Evolutionary conservation across 1,140 invertebrate species (phyloP).

Genomic region (Drosophila simulans): DNA sequence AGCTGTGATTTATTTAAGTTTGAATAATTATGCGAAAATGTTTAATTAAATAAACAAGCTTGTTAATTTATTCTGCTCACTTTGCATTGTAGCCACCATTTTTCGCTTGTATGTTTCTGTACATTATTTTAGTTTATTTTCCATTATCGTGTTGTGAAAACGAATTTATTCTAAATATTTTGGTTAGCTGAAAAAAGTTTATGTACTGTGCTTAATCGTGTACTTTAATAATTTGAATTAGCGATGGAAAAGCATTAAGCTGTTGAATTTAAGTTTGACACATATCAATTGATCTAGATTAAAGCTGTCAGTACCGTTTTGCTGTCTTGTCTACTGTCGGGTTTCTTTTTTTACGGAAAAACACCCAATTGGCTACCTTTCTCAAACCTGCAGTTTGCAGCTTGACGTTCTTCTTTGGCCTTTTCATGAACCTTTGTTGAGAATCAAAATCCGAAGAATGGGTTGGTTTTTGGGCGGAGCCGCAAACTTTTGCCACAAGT

Average conservation of each 20-base stretch:
- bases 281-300: background rate
- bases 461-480: conserved; percentile 21
- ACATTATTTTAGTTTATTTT: background rate
- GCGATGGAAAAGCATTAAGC: too few relatives aligned
- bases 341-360: too few relatives aligned
- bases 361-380: conserved; percentile 32
- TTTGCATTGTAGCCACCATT: background rate
- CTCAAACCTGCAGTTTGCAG: conserved; percentile 26
- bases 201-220: too few relatives aligned
- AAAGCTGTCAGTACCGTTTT: background rate
- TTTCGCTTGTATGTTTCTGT: background rate
- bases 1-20: background rate
- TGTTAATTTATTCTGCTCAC: background rate
- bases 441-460: conserved; percentile 9
- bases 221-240: too few relatives aligned
- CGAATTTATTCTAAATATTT: background rate
- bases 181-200: too few relatives aligned
- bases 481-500: conserved; percentile 25
- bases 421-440: conserved; percentile 49
- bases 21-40: background rate
- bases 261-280: background rate
- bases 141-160: too few relatives aligned
- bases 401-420: conserved; percentile 9
- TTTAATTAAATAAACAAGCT: background rate
- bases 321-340: background rate